Evolutionary conservation across 2,888 invertebrate species (phyloP), one percentile per base, ranked within the genome.

Genomic region (Cantharis nigra): DNA sequence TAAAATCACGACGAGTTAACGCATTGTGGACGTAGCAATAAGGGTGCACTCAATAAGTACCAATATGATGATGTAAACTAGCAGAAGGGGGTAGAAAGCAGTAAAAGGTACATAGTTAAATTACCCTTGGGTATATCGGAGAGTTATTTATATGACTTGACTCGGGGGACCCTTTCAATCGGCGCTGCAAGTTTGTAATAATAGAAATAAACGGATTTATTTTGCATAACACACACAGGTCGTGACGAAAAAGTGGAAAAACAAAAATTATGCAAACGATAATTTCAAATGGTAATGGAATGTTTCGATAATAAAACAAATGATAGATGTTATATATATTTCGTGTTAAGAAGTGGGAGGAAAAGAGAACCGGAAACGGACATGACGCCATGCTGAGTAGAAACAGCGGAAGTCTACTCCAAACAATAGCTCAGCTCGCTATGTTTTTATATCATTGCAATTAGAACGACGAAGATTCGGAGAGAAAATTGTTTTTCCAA

Each of bases 321-420:
- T 86, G 86, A 86, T 85, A 85, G 86, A 86, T 86, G 82, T 83
- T 78, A 81, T 67, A 67, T 49, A 49, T 79, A 81, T 81, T 80
- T 80, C 78, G 80, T 77, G 73, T 76, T 72, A 75, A 74, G 81
- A 79, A 76, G 78, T 71, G 81, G 82, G 80, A 79, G 83, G 78
- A 80, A 82, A 80, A 83, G 82, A 82, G 80, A 80, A 80, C 85
- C 84, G 89, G 89, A 89, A 89, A 87, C 88, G 88, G 89, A 89
- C 89, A 89, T 88, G 88, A 89, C 89, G 89, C 88, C 89, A 88
- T 87, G 88, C 88, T 86, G 88, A 88, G 88, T 87, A 86, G 87
- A 87, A 88, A 88, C 87, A 87, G 87, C 89, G 89, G 89, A 89
- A 88, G 88, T 87, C 86, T 88, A 87, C 88, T 88, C 87, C 87